A percentile compares a stretch with the other conserved stretches of the same genome.
These are phyloP conservation scores for Eudasyphora cyanicolor DNA, from an alignment of 2,888 invertebrate genomes.

Conservation along the genomic window DNA sequence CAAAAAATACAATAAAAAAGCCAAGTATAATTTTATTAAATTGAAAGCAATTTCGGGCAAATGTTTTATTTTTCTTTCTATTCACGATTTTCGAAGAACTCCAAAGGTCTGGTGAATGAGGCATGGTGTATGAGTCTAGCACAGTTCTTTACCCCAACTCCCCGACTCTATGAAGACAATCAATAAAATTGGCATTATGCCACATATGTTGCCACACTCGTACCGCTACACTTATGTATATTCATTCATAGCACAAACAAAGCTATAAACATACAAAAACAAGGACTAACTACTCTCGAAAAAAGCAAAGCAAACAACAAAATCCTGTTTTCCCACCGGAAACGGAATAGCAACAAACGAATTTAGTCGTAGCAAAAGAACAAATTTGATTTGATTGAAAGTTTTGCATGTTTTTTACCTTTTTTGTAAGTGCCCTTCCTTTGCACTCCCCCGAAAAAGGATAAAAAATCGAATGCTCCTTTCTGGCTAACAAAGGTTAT, in stretches of 20 bases:
- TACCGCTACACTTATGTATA: not conserved
- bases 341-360: not conserved
- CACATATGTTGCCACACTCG: slow-evolving; percentile 41
- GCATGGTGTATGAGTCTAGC: not conserved
- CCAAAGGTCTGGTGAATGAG: not conserved
- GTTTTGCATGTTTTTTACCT: not conserved
- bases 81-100: no score
- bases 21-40: slow-evolving; percentile 62
- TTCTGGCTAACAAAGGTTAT: not conserved
- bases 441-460: not conserved
- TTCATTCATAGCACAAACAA: not conserved
- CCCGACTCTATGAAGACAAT: slow-evolving; percentile 43
- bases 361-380: not conserved
- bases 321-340: not conserved
- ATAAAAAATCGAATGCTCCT: not conserved
- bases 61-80: slow-evolving; percentile 36
- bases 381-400: slow-evolving; percentile 36
- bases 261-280: not conserved
- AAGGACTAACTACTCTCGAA: not conserved
- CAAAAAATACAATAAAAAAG: slow-evolving; percentile 10
- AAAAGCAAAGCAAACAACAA: not conserved
- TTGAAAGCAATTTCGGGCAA: slow-evolving; percentile 61
- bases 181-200: slow-evolving; percentile 63
- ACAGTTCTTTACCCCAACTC: not conserved
- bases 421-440: not conserved